phyloP scores from a whole-genome alignment of 92 coral and sea anemone genomes.

The Porites lobata region DNA sequence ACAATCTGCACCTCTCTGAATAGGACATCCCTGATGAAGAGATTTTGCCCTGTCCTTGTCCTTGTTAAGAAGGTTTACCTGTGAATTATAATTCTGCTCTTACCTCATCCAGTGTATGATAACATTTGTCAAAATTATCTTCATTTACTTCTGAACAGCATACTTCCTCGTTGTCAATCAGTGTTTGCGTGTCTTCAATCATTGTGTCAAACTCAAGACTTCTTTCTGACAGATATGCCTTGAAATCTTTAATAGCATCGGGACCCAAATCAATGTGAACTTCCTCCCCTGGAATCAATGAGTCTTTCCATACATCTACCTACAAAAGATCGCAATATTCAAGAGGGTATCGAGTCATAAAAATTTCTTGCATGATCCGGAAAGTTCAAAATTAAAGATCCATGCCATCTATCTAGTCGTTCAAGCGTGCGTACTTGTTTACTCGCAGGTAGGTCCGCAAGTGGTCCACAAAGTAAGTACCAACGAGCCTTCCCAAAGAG shows the following conservation, averaged over 20 bases:
- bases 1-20: too few species aligned
- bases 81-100: too few species aligned
- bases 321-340: neutral
- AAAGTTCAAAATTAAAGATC: neutral
- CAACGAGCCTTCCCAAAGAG: too few species aligned
- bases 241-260: slow-evolving; percentile 5
- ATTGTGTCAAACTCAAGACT: neutral
- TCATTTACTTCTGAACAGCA: neutral
- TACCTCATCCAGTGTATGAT: slow-evolving; percentile 26
- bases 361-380: neutral
- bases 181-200: neutral
- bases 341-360: neutral
- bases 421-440: too few species aligned
- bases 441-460: too few species aligned
- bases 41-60: too few species aligned
- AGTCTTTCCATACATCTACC: slow-evolving; percentile 29
- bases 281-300: neutral
- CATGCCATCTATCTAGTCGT: too few species aligned
- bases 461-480: too few species aligned
- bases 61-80: too few species aligned
- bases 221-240: neutral
- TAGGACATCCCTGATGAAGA: too few species aligned
- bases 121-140: slow-evolving; percentile 10
- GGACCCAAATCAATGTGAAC: slow-evolving; percentile 23
- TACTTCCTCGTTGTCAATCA: neutral